phyloP scores from a whole-genome alignment of 2,797 vertebrate species.

The Columba guinea region DNA sequence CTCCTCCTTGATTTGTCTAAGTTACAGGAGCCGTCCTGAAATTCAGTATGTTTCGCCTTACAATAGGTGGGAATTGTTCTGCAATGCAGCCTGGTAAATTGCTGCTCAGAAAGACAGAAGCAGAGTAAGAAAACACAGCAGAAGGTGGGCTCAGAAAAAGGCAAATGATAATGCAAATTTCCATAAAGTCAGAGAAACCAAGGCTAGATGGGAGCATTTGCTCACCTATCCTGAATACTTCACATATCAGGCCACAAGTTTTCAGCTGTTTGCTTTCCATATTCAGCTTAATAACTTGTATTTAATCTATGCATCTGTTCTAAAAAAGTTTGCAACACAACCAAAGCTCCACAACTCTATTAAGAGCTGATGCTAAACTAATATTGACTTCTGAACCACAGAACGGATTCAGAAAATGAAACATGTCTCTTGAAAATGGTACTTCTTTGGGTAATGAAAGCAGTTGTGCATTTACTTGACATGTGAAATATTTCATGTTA shows the following conservation, averaged over 20 bases:
- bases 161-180: background rate
- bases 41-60: background rate
- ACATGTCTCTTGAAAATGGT: accelerated
- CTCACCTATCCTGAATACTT: background rate
- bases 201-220: background rate
- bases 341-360: background rate
- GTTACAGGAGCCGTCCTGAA: background rate
- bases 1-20: background rate
- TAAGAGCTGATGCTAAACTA: background rate
- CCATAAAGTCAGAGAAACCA: background rate
- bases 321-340: background rate
- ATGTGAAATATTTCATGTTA: background rate
- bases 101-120: background rate
- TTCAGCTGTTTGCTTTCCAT: background rate
- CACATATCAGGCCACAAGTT: background rate
- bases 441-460: background rate
- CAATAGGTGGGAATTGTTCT: background rate
- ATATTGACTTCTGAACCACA: background rate
- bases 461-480: background rate
- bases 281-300: background rate
- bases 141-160: background rate
- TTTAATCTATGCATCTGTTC: background rate
- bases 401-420: background rate
- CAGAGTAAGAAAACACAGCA: background rate
- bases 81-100: background rate